Base-by-base conservation (phyloP, 2,888 invertebrate genomes). In the Stictocephala bisonia region DNA sequence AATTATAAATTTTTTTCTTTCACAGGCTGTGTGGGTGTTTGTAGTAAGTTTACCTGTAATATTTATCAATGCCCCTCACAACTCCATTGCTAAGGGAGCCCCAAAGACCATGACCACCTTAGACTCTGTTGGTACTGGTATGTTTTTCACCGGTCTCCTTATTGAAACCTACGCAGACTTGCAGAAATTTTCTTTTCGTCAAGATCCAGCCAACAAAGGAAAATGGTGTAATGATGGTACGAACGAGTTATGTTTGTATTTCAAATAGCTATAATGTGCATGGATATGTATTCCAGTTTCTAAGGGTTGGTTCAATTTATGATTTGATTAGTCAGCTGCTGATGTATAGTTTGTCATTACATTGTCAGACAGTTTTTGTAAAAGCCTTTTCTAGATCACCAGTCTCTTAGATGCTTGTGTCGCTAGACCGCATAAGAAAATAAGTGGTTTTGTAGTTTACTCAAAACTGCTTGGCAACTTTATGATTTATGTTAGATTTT, bases 141-240 rank as follows among this genome's bases (percentile, higher is more conserved):
- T 96, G 78, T 96, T 95, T 81, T 88, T 93, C n/a, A 88, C 93
- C 51, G 96, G 96, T 6, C 85, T 97, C 56, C 82, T 95, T 56
- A 92, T 93, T 18, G 97, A 97, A 86, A 94, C 95, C 0, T 93
- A 95, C 79, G 95, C 96, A 0, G 97, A 97, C 85, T 85, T 96
- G 64, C 96, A 97, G 82, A 97, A 97, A 83, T 96, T 95, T 80
- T 91, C 93, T 0, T 97, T 96, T 83, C 90, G 94, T 76, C 93
- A 94, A 81, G 94, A 96, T 83, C 93, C 95, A 0, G 88, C 88
- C 0, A 97, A 97, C 83, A 92, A 93, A 83, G 96, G 96, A 29
- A 93, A 93, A 84, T 96, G 95, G 92, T 96, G 96, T 83, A 94
- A 95, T 82, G 94, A 93, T 81, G 96, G 92, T 92, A 83, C 85